These are phyloP conservation scores for Aleiodes alternator DNA, from an alignment of 2,888 invertebrate genomes.

Conservation along the genomic window DNA sequence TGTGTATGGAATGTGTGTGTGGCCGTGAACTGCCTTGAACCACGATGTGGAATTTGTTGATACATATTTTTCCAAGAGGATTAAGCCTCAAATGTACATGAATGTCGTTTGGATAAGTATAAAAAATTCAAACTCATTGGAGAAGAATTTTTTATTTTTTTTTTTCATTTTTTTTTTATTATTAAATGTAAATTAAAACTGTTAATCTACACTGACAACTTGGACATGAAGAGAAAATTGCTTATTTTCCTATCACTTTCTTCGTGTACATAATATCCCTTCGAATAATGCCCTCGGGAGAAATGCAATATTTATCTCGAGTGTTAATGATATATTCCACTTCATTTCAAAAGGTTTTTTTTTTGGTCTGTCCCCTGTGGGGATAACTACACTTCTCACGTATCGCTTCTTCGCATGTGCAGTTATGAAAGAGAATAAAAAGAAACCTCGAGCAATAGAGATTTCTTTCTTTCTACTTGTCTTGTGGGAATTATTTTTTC, in stretches of 20 bases:
- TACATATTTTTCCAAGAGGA: constrained; percentile 40
- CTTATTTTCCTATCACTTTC: constrained; percentile 47
- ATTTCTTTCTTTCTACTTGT: constrained; percentile 36
- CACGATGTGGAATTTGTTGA: constrained; percentile 50
- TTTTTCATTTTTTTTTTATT: background rate
- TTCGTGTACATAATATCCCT: background rate
- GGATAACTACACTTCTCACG: constrained; percentile 46
- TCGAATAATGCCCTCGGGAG: constrained; percentile 44
- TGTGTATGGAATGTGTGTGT: background rate
- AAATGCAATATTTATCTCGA: constrained; percentile 50
- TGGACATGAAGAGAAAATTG: constrained; percentile 50
- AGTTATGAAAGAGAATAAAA: constrained; percentile 66
- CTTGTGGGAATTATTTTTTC: background rate
- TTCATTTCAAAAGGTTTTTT: constrained; percentile 24
- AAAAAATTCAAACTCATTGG: constrained; percentile 25
- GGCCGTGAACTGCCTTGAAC: constrained; percentile 49
- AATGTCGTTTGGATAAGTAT: constrained; percentile 21
- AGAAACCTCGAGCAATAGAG: constrained; percentile 55
- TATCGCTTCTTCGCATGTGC: constrained; percentile 65
- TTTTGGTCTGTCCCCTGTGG: constrained; percentile 36
- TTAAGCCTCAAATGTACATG: constrained; percentile 6
- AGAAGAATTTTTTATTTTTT: constrained; percentile 14
- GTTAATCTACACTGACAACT: constrained; percentile 4
- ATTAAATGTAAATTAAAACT: background rate
- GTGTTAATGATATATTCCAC: constrained; percentile 55